These are phyloP conservation scores for Byasa hedistus DNA, from an alignment of 2,888 invertebrate genomes.

Conservation along the genomic window DNA sequence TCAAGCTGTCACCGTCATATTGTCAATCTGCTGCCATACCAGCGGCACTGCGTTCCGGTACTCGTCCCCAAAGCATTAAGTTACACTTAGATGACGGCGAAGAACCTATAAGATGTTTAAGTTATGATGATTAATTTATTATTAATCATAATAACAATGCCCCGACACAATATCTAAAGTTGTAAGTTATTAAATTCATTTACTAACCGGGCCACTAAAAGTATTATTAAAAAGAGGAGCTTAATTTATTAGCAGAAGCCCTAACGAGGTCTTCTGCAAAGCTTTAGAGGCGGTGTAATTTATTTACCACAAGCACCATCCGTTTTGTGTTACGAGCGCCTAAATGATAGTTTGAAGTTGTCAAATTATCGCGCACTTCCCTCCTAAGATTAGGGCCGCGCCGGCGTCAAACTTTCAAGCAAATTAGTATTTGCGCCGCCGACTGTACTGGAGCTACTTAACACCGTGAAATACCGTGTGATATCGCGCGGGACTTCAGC, in stretches of 20 bases:
- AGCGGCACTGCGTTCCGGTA: too few species aligned
- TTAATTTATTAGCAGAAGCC: conserved; percentile 9
- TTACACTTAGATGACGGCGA: too few species aligned
- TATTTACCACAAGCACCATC: conserved; percentile 69
- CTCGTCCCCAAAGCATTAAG: too few species aligned
- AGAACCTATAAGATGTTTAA: too few species aligned
- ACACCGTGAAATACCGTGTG: too few species aligned
- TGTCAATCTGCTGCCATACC: too few species aligned
- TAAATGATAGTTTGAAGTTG: conserved; percentile 74
- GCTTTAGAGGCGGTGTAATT: conserved; percentile 59
- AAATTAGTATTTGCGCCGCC: conserved; percentile 40
- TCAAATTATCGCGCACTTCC: conserved; percentile 68
- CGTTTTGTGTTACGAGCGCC: conserved; percentile 60
- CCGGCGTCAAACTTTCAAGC: conserved; percentile 38
- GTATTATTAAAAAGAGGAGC: conserved; percentile 6
- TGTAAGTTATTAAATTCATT: background rate
- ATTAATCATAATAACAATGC: too few species aligned
- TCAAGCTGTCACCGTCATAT: too few species aligned
- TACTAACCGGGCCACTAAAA: background rate
- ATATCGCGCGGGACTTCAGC: too few species aligned
- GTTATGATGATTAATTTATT: too few species aligned
- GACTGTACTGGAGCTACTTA: conserved; percentile 12
- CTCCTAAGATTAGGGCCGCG: conserved; percentile 47
- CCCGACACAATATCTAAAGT: too few species aligned
- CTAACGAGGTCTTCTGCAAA: conserved; percentile 20